Evolutionary conservation across 2,113 vertebrate species (phyloP).

Genomic region (Chaenocephalus aceratus): DNA sequence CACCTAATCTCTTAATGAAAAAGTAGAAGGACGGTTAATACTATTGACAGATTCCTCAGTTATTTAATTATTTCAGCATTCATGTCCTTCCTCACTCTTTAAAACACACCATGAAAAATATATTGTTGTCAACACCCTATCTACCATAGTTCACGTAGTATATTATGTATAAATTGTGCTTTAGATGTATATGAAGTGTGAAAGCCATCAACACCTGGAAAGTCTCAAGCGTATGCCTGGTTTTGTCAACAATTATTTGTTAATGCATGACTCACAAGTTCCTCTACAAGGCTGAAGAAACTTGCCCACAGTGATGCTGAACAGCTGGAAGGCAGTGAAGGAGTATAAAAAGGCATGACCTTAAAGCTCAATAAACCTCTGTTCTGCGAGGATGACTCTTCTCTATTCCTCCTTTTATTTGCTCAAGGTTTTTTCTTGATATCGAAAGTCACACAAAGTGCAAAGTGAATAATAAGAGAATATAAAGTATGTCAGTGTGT

Average conservation of each 20-base stretch:
- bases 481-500: too few species aligned
- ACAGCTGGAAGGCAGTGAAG: neutral
- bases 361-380: neutral
- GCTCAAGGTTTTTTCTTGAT: too few species aligned
- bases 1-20: slow-evolving; percentile 64
- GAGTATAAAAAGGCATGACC: neutral
- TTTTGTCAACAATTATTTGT: too few species aligned
- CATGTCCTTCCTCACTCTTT: slow-evolving; percentile 36
- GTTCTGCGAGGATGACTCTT: neutral
- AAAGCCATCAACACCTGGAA: too few species aligned
- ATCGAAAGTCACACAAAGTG: too few species aligned
- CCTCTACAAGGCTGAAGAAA: too few species aligned
- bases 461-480: too few species aligned
- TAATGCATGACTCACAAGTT: too few species aligned
- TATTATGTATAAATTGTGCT: neutral
- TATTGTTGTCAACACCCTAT: neutral
- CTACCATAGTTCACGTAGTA: neutral
- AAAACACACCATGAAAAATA: neutral
- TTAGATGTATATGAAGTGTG: too few species aligned
- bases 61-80: slow-evolving; percentile 44
- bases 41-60: slow-evolving; percentile 43
- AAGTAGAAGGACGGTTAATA: slow-evolving; percentile 36
- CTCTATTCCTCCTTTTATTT: too few species aligned
- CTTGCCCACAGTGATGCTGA: neutral
- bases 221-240: too few species aligned